phyloP scores from a whole-genome alignment of 92 coral and sea anemone genomes.

The Bergia puertoricense region DNA sequence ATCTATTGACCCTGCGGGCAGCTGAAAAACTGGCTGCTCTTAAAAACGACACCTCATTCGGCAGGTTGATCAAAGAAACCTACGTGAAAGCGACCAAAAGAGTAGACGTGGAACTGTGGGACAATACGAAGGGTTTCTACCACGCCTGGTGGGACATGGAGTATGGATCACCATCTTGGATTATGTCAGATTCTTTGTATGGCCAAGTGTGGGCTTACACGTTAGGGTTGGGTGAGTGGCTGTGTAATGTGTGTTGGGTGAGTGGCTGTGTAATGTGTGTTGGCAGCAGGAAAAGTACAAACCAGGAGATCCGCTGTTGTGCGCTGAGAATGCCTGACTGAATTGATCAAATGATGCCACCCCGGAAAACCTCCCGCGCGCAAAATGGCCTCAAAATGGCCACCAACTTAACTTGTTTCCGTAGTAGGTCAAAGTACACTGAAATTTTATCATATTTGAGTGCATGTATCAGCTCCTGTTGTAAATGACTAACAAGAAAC shows the following conservation, averaged over 20 bases:
- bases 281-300: too few species aligned
- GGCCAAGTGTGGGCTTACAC: conserved; percentile 93
- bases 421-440: too few species aligned
- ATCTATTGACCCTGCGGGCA: conserved; percentile 70
- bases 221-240: conserved; percentile 65
- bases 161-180: conserved; percentile 88
- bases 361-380: too few species aligned
- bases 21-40: conserved; percentile 63
- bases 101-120: conserved; percentile 73
- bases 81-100: conserved; percentile 61
- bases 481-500: too few species aligned
- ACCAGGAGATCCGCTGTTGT: too few species aligned
- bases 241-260: background rate
- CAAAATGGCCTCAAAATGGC: too few species aligned
- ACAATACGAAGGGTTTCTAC: conserved; percentile 56
- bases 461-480: too few species aligned
- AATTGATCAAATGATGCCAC: too few species aligned
- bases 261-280: background rate
- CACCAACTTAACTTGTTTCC: too few species aligned
- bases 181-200: conserved; percentile 91
- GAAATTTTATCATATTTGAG: too few species aligned
- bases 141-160: conserved; percentile 95
- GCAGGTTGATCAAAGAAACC: conserved; percentile 51
- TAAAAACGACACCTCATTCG: conserved; percentile 58
- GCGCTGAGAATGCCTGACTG: too few species aligned